Conservation (phyloP, 2,888 invertebrate genomes). For the Prostheceraeus crozeri region DNA sequence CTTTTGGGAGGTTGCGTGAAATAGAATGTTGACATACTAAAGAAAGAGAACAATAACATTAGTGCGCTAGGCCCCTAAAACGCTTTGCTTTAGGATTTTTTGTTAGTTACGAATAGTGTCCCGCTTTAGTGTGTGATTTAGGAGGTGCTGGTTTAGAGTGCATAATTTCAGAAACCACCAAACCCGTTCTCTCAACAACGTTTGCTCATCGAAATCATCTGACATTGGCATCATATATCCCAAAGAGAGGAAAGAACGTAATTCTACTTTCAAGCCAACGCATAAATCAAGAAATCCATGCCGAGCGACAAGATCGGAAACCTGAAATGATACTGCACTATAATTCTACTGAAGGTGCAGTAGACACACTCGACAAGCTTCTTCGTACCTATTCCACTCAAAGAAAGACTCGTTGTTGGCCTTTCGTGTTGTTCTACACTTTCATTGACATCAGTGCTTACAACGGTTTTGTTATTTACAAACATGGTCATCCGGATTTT, state of each 20-base stretch:
- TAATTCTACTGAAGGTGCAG: constrained; percentile 1
- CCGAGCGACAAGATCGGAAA: constrained; percentile 7
- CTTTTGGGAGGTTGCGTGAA: too few relatives aligned
- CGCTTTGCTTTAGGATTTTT: too few relatives aligned
- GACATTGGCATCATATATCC: constrained; percentile 22
- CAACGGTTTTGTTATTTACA: constrained; percentile 17
- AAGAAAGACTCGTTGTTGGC: constrained; percentile 13
- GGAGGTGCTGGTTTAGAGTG: too few relatives aligned
- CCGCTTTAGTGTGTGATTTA: too few relatives aligned
- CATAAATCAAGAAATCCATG: constrained; percentile 21
- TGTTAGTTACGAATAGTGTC: too few relatives aligned
- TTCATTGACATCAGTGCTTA: constrained; percentile 8
- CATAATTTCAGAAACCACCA: too few relatives aligned
- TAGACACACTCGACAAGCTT: constrained; percentile 30
- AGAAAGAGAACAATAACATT: too few relatives aligned
- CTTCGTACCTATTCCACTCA: constrained; percentile 17
- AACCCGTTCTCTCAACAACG: constrained; percentile 26
- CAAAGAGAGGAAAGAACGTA: constrained; percentile 16
- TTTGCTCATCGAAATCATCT: constrained; percentile 29
- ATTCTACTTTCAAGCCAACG: constrained; percentile 25
- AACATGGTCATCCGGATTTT: constrained; percentile 10
- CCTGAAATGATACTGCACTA: constrained; percentile 10
- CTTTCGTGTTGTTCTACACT: constrained; percentile 7
- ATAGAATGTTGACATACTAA: too few relatives aligned
- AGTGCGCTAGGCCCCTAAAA: too few relatives aligned